Evolutionary conservation across 2,888 invertebrate genomes (phyloP).

Genomic region (Chloroclystis v-ata): DNA sequence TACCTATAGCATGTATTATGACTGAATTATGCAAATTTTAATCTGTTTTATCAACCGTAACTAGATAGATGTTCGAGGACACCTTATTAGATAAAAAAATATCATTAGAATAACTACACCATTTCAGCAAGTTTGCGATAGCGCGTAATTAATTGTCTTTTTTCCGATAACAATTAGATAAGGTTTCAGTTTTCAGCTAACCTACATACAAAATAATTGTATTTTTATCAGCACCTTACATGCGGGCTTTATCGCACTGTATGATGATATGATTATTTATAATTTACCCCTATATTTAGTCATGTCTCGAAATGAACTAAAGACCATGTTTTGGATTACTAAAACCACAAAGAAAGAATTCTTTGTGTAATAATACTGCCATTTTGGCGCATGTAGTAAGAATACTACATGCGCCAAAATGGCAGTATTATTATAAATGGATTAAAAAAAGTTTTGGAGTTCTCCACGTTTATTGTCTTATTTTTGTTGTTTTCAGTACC

Average conservation of each 20-base stretch:
- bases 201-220: slow-evolving; percentile 38
- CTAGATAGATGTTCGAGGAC: neutral
- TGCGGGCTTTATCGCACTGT: slow-evolving; percentile 40
- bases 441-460: too few relatives aligned
- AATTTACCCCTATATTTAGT: slow-evolving; percentile 24
- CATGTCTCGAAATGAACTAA: neutral
- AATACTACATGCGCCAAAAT: too few relatives aligned
- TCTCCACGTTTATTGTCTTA: too few relatives aligned
- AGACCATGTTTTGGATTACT: too few relatives aligned
- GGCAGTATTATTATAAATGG: too few relatives aligned
- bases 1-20: too few relatives aligned
- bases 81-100: neutral
- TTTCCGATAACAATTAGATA: slow-evolving; percentile 22
- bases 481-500: too few relatives aligned
- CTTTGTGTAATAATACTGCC: too few relatives aligned
- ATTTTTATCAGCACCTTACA: slow-evolving; percentile 39
- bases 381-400: too few relatives aligned
- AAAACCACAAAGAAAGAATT: too few relatives aligned
- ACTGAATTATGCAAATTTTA: too few relatives aligned
- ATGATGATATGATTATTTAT: slow-evolving; percentile 26
- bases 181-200: slow-evolving; percentile 27
- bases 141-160: slow-evolving; percentile 5
- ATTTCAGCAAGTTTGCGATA: neutral
- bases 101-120: neutral
- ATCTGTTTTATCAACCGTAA: neutral